These are phyloP conservation scores for Cacatua alba DNA, from an alignment of 2,113 vertebrate species.

Conservation along the genomic window DNA sequence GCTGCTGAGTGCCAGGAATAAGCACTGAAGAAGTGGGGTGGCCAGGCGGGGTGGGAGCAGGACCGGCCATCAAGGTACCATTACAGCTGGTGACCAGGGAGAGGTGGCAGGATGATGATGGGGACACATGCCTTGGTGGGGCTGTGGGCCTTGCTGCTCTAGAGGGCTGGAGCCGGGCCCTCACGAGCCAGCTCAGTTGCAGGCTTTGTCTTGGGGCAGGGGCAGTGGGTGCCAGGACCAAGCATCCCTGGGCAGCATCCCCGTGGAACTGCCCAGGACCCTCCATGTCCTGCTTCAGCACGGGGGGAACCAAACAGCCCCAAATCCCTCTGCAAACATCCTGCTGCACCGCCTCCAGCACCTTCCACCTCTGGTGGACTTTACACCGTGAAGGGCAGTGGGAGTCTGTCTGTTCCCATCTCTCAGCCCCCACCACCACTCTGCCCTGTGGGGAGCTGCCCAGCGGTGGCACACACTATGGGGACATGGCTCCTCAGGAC, in stretches of 20 bases:
- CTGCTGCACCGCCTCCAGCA: fast-evolving
- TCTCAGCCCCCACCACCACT: not conserved
- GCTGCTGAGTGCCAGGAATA: not conserved
- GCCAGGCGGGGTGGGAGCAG: not conserved
- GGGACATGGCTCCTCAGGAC: not conserved
- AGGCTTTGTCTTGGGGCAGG: not conserved
- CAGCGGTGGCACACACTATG: fast-evolving
- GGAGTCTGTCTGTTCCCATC: not conserved
- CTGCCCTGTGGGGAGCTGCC: not conserved
- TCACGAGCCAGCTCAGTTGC: not conserved
- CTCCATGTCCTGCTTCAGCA: not conserved
- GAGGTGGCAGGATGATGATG: not conserved
- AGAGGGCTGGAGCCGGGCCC: not conserved
- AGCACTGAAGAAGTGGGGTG: fast-evolving
- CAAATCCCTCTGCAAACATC: not conserved
- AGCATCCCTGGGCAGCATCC: not conserved
- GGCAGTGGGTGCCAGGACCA: too few relatives aligned
- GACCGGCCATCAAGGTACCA: fast-evolving
- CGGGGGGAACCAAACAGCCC: not conserved
- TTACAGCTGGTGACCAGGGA: not conserved
- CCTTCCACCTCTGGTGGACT: not conserved
- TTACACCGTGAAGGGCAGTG: fast-evolving
- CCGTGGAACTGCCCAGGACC: fast-evolving
- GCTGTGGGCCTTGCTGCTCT: not conserved
- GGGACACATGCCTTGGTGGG: fast-evolving